Percentiles rank a stretch among this genome's conserved stretches.
Conservation (phyloP, 1,140 invertebrate species). For the Halotydeus destructor region DNA sequence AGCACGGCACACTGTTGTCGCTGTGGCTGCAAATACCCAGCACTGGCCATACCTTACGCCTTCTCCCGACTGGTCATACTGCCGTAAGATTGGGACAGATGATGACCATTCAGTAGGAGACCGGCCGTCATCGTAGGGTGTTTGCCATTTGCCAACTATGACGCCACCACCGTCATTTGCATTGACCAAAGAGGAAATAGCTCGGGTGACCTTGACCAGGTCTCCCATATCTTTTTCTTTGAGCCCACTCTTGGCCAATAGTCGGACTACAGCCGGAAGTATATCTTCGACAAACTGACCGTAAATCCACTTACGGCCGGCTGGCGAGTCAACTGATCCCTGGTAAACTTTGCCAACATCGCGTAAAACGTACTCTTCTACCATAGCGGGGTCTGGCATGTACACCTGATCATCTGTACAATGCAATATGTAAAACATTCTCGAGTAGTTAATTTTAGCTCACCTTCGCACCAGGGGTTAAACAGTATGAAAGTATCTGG, state of each 20-base stretch:
- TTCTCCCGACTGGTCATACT: slow-evolving; percentile 30
- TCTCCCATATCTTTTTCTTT: slow-evolving; percentile 31
- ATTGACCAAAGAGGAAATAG: slow-evolving; percentile 25
- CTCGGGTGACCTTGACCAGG: slow-evolving; percentile 42
- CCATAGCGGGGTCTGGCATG: slow-evolving; percentile 34
- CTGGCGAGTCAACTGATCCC: slow-evolving; percentile 38
- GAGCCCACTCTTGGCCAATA: background rate
- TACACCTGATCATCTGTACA: slow-evolving; percentile 35
- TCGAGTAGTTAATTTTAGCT: no score
- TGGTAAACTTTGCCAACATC: slow-evolving; percentile 54
- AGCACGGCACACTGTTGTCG: slow-evolving; percentile 42
- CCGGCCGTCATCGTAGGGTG: slow-evolving; percentile 42
- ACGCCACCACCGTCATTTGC: slow-evolving; percentile 9
- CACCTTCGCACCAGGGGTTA: slow-evolving; percentile 59
- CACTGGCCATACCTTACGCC: slow-evolving; percentile 50
- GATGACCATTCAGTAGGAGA: slow-evolving; percentile 42
- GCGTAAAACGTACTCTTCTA: slow-evolving; percentile 47
- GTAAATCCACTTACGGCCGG: slow-evolving; percentile 46
- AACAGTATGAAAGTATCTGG: slow-evolving; percentile 55
- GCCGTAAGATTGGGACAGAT: slow-evolving; percentile 36
- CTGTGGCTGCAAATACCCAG: slow-evolving; percentile 50
- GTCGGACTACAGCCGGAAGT: background rate
- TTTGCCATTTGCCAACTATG: slow-evolving; percentile 41
- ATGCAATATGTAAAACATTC: no score
- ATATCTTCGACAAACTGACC: slow-evolving; percentile 22